Evolutionary conservation across 2,888 invertebrate genomes (phyloP).

Genomic region (Dicyrtoma fusca): DNA sequence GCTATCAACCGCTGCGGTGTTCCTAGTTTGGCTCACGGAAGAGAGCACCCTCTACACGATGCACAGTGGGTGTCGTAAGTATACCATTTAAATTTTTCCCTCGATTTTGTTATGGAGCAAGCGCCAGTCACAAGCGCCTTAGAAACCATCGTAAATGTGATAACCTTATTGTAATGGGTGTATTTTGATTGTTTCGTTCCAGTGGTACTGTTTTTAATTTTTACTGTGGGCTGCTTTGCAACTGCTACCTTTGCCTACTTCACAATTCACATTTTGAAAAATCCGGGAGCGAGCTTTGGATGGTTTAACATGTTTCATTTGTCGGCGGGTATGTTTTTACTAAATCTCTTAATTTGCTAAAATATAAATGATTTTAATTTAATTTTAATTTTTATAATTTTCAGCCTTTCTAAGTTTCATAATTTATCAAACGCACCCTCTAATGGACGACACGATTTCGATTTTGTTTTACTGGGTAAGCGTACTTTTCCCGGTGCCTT

Average conservation of each 20-base stretch:
- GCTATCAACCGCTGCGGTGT: conserved; percentile 10
- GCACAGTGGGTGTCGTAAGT: conserved; percentile 31
- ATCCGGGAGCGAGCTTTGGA: conserved; percentile 27
- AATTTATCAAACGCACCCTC: conserved; percentile 31
- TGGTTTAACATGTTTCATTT: conserved; percentile 43
- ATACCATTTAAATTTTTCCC: no score
- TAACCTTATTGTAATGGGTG: not conserved
- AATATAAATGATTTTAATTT: not conserved
- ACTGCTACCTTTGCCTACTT: conserved; percentile 34
- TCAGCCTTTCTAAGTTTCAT: conserved; percentile 34
- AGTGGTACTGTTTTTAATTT: conserved; percentile 34
- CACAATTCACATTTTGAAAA: conserved; percentile 33
- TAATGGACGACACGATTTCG: conserved; percentile 22
- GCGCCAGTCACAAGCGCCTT: no score
- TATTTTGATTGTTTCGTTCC: not conserved
- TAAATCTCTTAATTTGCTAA: not conserved
- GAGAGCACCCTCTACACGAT: conserved; percentile 35
- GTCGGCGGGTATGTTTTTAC: conserved; percentile 26
- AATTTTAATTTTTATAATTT: not conserved
- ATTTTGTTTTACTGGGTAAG: conserved; percentile 33
- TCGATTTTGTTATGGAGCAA: no score
- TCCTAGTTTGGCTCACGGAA: conserved; percentile 26
- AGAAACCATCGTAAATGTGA: no score
- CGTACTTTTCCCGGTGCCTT: conserved; percentile 37
- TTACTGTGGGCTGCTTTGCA: conserved; percentile 24